Percentiles rank a stretch among this genome's conserved stretches.
These are phyloP conservation scores for Campaea margaritaria DNA, from an alignment of 2,888 invertebrate species.

Conservation along the genomic window DNA sequence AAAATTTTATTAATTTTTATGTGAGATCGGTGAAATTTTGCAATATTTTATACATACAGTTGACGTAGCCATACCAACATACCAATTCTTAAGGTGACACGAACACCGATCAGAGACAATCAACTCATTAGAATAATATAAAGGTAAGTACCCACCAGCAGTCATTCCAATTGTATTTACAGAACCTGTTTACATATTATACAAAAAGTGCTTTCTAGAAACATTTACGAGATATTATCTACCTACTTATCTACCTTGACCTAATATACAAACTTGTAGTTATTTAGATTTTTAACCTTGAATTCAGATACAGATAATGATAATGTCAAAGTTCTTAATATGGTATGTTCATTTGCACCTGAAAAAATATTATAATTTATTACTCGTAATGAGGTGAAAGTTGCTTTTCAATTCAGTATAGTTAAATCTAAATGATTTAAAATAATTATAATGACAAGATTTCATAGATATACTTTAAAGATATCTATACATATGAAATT, in stretches of 20 bases:
- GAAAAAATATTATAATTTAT: too few relatives aligned
- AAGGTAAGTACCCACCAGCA: conserved; percentile 1
- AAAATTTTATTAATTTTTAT: too few relatives aligned
- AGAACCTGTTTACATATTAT: conserved; percentile 63
- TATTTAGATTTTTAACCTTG: conserved; percentile 34
- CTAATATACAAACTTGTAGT: conserved; percentile 23
- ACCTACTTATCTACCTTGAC: conserved; percentile 28
- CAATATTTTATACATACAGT: too few relatives aligned
- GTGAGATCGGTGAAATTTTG: too few relatives aligned
- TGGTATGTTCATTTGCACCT: not conserved
- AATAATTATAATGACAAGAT: too few relatives aligned
- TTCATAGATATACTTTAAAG: too few relatives aligned
- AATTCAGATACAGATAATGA: conserved; percentile 30
- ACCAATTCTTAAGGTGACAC: conserved; percentile 37
- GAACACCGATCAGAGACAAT: conserved; percentile 8
- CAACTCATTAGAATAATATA: conserved; percentile 6
- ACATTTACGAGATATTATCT: conserved; percentile 45
- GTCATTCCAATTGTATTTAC: conserved; percentile 1
- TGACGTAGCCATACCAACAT: not conserved
- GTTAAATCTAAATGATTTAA: too few relatives aligned
- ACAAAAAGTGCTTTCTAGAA: conserved; percentile 60
- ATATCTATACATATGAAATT: too few relatives aligned
- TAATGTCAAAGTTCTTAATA: conserved; percentile 11
- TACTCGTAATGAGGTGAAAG: too few relatives aligned
- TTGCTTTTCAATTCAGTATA: too few relatives aligned